Percentiles rank a stretch among this genome's conserved stretches.
These are phyloP conservation scores for Drosophila aff. DNA, from an alignment of 1,140 invertebrate species.

Conservation along the genomic window DNA sequence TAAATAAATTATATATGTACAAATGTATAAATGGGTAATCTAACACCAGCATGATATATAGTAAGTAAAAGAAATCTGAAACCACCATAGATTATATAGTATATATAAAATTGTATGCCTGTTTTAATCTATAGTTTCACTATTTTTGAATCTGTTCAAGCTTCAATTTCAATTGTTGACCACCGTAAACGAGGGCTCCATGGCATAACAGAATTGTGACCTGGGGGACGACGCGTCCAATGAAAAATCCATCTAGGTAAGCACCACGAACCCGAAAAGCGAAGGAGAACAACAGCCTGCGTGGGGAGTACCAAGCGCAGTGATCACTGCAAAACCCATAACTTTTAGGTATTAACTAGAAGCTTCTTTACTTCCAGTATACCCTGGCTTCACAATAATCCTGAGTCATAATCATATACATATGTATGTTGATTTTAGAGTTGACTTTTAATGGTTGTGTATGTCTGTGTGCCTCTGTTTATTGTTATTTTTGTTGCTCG, in stretches of 20 bases:
- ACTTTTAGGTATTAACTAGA: background rate
- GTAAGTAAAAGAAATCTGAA: too few species aligned
- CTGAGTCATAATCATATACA: constrained; percentile 22
- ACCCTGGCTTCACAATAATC: constrained; percentile 12
- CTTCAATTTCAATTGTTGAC: too few species aligned
- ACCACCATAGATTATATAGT: too few species aligned
- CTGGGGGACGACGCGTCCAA: constrained; percentile 4
- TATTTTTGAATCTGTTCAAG: too few species aligned
- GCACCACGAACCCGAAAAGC: background rate
- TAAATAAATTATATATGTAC: too few species aligned
- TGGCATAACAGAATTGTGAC: background rate
- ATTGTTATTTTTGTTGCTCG: constrained; percentile 63
- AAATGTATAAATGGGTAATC: too few species aligned
- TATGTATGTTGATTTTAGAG: constrained; percentile 31
- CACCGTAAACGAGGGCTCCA: too few species aligned
- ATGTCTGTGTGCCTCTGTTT: constrained; percentile 56
- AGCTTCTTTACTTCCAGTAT: background rate
- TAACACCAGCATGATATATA: too few species aligned
- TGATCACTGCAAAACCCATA: background rate
- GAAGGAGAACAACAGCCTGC: constrained; percentile 2
- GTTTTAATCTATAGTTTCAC: background rate
- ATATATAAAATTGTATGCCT: too few species aligned
- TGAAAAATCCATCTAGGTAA: constrained; percentile 9
- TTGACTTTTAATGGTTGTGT: constrained; percentile 26
- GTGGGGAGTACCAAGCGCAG: constrained; percentile 2